phyloP scores from a whole-genome alignment of 2,888 invertebrate species.

The Tridacna crocea region DNA sequence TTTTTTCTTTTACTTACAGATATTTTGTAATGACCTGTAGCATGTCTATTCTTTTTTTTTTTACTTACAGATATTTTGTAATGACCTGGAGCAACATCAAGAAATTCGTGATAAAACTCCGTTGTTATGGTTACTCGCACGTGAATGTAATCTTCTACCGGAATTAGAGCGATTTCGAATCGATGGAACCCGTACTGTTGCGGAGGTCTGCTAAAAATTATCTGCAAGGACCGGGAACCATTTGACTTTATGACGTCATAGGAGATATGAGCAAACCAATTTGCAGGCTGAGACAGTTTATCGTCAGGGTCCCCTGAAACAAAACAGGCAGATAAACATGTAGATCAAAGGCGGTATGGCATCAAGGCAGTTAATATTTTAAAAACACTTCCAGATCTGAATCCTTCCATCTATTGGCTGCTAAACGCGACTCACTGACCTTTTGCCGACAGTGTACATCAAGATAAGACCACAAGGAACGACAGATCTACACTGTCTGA shows the following conservation, averaged over 20 bases:
- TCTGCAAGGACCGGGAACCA: conserved; percentile 7
- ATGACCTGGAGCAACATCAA: not conserved
- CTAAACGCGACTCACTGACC: too few relatives aligned
- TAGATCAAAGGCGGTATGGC: too few relatives aligned
- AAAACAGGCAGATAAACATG: not conserved
- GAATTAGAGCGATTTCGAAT: conserved; percentile 16
- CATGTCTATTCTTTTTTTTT: not conserved
- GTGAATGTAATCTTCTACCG: conserved; percentile 18
- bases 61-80: conserved; percentile 18
- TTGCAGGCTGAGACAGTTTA: not conserved
- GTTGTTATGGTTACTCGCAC: not conserved
- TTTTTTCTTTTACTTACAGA: too few relatives aligned
- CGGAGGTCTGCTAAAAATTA: conserved; percentile 18
- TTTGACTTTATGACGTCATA: conserved; percentile 5
- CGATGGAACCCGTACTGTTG: conserved; percentile 24
- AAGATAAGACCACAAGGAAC: too few relatives aligned
- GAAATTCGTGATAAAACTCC: conserved; percentile 11
- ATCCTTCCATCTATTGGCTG: too few relatives aligned
- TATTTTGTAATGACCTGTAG: too few relatives aligned
- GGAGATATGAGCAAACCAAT: not conserved
- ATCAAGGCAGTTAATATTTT: too few relatives aligned
- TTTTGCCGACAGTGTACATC: too few relatives aligned
- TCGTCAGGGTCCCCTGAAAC: not conserved
- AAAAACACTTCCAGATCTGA: too few relatives aligned
- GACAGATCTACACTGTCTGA: too few relatives aligned